Base-by-base conservation (phyloP, 2,797 vertebrate species). In the Carapus acus region DNA sequence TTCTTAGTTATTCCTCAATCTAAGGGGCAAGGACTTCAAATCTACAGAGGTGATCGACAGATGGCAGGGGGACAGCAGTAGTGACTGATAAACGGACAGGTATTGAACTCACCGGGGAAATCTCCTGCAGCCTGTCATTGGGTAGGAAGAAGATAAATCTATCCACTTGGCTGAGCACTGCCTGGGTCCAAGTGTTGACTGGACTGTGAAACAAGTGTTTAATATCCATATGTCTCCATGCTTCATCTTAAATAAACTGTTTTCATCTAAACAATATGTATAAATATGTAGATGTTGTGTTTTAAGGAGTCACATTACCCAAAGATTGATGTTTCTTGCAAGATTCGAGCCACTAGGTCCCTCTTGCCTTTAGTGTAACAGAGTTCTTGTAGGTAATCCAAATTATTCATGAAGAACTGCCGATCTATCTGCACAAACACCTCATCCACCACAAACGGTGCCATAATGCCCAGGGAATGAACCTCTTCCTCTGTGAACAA, bases 141-240 rank as follows among this genome's bases (percentile, higher is more conserved):
- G 86, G 73, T 38, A 91, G 79, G 72, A 90, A 91, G 71, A 90
- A 87, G 29, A 90, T 41, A 43, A 91, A 86, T 2, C 87, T 69
- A 45, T 73, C 86, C 50, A 90, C 74, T 62, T 87, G 85, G 58
- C 77, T 83, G 41, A 90, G 60, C 1, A 73, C 88, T 8, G 70
- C 61, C 39, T 77, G 58, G 40, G 76, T 87, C 90, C 90, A 91
- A 53, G 31, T 74, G 46, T 68, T 47, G 1, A 81, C 75, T 13
- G 79, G 68, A 31, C 89, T 90, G 62, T 12, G 21, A 47, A 54
- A 47, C 13, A 47, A 33, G 12, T 13, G 12, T 3, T 11, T 3
- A 13, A 33, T 33, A 13, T 8, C 31, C 31, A 7, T 13, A 13
- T 29, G n/a, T 29, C 27, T 29, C 6, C 27, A 29, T 11, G 27